phyloP scores from a whole-genome alignment of 2,113 vertebrate species.

The Lepisosteus oculatus region DNA sequence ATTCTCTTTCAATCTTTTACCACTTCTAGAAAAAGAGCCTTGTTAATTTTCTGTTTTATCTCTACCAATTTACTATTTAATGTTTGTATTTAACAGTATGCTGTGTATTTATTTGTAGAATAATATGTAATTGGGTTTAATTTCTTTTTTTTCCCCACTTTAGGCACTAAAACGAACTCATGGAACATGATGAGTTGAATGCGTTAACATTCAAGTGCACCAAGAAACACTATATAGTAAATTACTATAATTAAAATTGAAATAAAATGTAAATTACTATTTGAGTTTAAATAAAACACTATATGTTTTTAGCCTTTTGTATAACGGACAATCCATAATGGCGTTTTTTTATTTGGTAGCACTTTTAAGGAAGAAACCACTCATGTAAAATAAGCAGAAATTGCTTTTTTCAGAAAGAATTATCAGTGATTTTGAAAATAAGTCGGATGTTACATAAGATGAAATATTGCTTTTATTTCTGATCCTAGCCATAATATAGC shows the following conservation, averaged over 20 bases:
- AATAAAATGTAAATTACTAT: background rate
- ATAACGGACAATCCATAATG: background rate
- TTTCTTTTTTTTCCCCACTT: conserved; percentile 3
- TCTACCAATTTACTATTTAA: too few species aligned
- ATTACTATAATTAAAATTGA: conserved; percentile 1
- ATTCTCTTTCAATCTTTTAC: too few species aligned
- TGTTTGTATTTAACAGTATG: background rate
- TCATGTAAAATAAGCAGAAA: background rate
- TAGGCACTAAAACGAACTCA: conserved; percentile 49
- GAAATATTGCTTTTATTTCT: background rate
- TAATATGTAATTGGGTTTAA: background rate
- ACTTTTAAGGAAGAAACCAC: conserved; percentile 11
- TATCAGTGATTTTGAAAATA: background rate
- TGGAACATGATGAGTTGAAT: conserved; percentile 38
- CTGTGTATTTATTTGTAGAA: background rate
- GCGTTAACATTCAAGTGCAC: conserved; percentile 11
- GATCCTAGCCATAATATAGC: background rate
- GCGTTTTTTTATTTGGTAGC: conserved; percentile 9
- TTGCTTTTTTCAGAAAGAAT: background rate
- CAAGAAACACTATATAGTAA: conserved; percentile 7
- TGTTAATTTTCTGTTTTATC: too few species aligned
- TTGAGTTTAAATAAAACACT: conserved; percentile 7
- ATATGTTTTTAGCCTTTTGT: conserved; percentile 3
- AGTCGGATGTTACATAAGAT: background rate
- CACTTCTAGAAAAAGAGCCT: too few species aligned